These are phyloP conservation scores for Amphimedon queenslandica DNA, from an alignment of 37 sponge, comb jelly and placozoan species.

Conservation along the genomic window DNA sequence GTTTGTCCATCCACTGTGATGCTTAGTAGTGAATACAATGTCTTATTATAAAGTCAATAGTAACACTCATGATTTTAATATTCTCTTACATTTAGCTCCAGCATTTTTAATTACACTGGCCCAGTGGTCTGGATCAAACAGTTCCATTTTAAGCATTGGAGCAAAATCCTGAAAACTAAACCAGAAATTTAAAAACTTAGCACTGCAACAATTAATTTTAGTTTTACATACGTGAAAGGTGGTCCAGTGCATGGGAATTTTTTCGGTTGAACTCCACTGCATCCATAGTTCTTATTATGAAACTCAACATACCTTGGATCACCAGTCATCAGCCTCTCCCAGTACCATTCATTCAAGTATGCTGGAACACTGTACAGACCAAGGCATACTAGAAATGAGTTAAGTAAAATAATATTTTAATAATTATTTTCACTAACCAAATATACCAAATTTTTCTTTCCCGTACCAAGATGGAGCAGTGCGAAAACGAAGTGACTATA, in stretches of 20 bases:
- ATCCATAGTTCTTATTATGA: slow-evolving; percentile 71
- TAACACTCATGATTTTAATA: too few relatives aligned
- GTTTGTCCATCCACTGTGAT: slow-evolving; percentile 87
- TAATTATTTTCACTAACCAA: neutral
- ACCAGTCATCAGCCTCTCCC: slow-evolving; percentile 51
- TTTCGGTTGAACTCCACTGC: slow-evolving; percentile 63
- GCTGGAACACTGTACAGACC: slow-evolving; percentile 75
- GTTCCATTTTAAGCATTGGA: slow-evolving; percentile 80
- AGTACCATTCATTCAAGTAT: slow-evolving; percentile 69
- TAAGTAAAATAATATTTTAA: neutral
- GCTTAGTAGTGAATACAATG: slow-evolving; percentile 78
- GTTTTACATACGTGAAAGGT: slow-evolving; percentile 8
- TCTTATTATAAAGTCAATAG: slow-evolving; percentile 42
- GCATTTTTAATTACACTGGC: slow-evolving; percentile 65
- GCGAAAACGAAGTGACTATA: slow-evolving; percentile 51
- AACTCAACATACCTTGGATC: slow-evolving; percentile 46
- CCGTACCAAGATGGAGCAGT: slow-evolving; percentile 72
- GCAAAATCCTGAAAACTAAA: slow-evolving; percentile 72
- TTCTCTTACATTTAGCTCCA: slow-evolving; percentile 84
- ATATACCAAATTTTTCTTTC: slow-evolving; percentile 65
- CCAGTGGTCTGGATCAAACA: slow-evolving; percentile 77
- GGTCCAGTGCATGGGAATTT: slow-evolving; percentile 21
- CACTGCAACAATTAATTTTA: too few relatives aligned
- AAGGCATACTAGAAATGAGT: slow-evolving; percentile 41
- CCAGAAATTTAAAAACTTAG: neutral